Percentiles rank a stretch among this genome's conserved stretches.
Evolutionary conservation across 2,888 invertebrate genomes (phyloP).

Genomic region (Acrobasis consociella): DNA sequence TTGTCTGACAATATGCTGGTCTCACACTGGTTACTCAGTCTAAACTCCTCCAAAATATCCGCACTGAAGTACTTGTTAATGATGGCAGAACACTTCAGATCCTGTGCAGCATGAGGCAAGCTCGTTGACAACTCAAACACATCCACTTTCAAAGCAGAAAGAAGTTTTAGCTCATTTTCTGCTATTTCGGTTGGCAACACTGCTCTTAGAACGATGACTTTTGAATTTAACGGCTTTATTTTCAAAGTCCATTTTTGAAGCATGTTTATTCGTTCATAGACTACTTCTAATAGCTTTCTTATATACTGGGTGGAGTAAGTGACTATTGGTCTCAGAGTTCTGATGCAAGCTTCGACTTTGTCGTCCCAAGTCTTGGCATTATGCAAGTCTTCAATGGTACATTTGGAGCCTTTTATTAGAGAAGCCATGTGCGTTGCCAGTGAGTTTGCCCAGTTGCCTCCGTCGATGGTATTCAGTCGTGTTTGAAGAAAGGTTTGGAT

Average conservation of each 20-base stretch:
- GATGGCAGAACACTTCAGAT: constrained; percentile 43
- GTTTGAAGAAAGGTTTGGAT: constrained; percentile 37
- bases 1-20: constrained; percentile 33
- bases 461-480: constrained; percentile 27
- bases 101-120: constrained; percentile 39
- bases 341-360: constrained; percentile 44
- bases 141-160: constrained; percentile 30
- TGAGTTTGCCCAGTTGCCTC: constrained; percentile 27
- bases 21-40: constrained; percentile 44
- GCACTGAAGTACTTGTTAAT: constrained; percentile 44
- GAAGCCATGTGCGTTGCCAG: constrained; percentile 43
- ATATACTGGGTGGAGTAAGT: constrained; percentile 48
- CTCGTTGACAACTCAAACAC: constrained; percentile 39
- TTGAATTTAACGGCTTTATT: constrained; percentile 24
- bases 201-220: constrained; percentile 28
- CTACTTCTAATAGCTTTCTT: constrained; percentile 42
- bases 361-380: constrained; percentile 39
- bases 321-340: constrained; percentile 40
- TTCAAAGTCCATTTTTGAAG: constrained; percentile 29
- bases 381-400: constrained; percentile 32
- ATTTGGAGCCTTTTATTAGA: constrained; percentile 38
- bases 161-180: constrained; percentile 29
- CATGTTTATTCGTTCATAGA: constrained; percentile 41
- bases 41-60: constrained; percentile 38
- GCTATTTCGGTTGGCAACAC: constrained; percentile 24